phyloP scores from a whole-genome alignment of 1,140 invertebrate species.

The Latrodectus geometricus region DNA sequence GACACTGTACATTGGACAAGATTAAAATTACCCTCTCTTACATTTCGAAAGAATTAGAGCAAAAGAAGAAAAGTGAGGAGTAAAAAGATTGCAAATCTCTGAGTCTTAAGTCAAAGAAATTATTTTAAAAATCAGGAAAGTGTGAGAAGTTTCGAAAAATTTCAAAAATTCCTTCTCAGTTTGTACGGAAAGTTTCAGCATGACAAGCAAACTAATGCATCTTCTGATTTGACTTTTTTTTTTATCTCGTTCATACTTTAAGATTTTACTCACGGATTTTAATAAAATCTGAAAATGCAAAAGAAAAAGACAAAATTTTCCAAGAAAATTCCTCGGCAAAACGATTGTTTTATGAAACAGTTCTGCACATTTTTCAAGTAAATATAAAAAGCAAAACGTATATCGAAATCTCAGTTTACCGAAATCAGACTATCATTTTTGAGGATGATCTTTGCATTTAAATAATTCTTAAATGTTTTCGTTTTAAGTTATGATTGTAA shows the following conservation, averaged over 20 bases:
- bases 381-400: too few species aligned
- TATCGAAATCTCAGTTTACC: too few species aligned
- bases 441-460: too few species aligned
- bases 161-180: conserved; percentile 3
- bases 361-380: too few species aligned
- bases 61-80: not conserved
- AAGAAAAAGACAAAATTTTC: too few species aligned
- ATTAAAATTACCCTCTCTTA: conserved; percentile 1
- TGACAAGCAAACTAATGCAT: not conserved
- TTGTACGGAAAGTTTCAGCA: not conserved
- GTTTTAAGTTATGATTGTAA: too few species aligned
- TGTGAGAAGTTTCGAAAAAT: not conserved
- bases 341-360: too few species aligned
- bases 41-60: not conserved
- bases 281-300: too few species aligned
- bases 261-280: not conserved
- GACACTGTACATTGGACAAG: not conserved
- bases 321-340: too few species aligned
- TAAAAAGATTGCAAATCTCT: not conserved
- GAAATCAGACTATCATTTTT: too few species aligned
- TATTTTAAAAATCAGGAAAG: not conserved
- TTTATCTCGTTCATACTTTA: not conserved
- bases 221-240: not conserved
- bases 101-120: not conserved
- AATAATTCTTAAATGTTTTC: too few species aligned